Evolutionary conservation across 2,888 invertebrate genomes (phyloP), one percentile per base, ranked within the genome.

Genomic region (Tenthredo scrophulariae): DNA sequence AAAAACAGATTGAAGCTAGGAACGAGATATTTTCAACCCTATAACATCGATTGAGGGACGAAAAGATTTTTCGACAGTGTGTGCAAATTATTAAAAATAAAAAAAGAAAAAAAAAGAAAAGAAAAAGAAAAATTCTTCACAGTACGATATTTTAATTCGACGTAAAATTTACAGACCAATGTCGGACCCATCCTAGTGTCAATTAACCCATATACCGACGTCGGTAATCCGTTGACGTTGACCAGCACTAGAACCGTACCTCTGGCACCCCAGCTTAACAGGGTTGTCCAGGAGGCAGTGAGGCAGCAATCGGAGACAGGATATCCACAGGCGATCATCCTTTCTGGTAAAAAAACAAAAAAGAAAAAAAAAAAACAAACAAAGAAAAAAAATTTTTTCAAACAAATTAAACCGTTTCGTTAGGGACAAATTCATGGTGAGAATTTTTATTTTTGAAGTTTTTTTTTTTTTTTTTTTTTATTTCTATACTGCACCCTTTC

Each of bases 291-390:
- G 94, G 98, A 98, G 94, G 98, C 98, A 77, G 97, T 98, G 89
- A 95, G 98, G 87, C 98, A 98, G 94, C 98, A 98, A 94, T 97
- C 97, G 85, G 98, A 98, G 95, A 98, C 98, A 88, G 98, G 98
- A 89, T 98, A 98, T 94, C 98, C 98, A 85, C 98, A 98, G 94
- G 98, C 98, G 89, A 97, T 98, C 91, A 98, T 98, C 88, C 95
- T 98, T 85, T 98, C 97, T 87, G 98, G 98, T 95, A 94, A 91
- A 33, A 67, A 18, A 18, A 33, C 33, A 0, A 26, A 86, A 85
- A 85, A 22, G 85, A 5, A 77, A 15, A 13, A 33, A 22, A 74
- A 43, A 2, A 33, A 22, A 33, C 2, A 67, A 1, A 67, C 13
- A 22, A 65, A n/a, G 29, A 4, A 67, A 10, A 26, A 29, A 72